Evolutionary conservation across 2,113 vertebrate genomes (phyloP).

Genomic region (Talpa occidentalis): DNA sequence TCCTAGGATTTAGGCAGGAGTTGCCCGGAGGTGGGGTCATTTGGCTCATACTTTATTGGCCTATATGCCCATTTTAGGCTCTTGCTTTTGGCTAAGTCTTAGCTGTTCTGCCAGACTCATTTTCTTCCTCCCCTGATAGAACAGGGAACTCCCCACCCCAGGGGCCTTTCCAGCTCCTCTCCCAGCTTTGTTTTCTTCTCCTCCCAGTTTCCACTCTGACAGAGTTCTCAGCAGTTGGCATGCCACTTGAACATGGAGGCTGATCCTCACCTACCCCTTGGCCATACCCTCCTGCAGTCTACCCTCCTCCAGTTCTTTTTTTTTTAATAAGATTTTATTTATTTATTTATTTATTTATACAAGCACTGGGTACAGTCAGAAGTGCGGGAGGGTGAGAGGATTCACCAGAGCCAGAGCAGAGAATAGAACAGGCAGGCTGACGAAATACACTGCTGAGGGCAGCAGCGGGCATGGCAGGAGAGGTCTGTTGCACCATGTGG

Average conservation of each 20-base stretch:
- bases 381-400: too few relatives aligned
- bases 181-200: neutral
- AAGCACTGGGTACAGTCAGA: too few relatives aligned
- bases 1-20: neutral
- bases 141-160: constrained; percentile 39
- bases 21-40: neutral
- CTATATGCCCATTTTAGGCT: neutral
- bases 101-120: neutral
- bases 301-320: too few relatives aligned
- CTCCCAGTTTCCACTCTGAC: neutral
- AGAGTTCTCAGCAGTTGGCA: neutral
- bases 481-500: too few relatives aligned
- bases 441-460: too few relatives aligned
- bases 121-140: constrained; percentile 41
- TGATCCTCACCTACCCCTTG: neutral
- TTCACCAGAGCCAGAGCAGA: too few relatives aligned
- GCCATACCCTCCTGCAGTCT: neutral
- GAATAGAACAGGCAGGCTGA: too few relatives aligned
- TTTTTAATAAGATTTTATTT: too few relatives aligned
- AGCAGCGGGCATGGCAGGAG: too few relatives aligned
- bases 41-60: neutral
- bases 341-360: too few relatives aligned
- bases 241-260: neutral
- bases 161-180: constrained; percentile 18
- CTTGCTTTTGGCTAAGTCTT: constrained; percentile 36